phyloP scores from a whole-genome alignment of 2,888 invertebrate species.

The Acrocera orbiculus region DNA sequence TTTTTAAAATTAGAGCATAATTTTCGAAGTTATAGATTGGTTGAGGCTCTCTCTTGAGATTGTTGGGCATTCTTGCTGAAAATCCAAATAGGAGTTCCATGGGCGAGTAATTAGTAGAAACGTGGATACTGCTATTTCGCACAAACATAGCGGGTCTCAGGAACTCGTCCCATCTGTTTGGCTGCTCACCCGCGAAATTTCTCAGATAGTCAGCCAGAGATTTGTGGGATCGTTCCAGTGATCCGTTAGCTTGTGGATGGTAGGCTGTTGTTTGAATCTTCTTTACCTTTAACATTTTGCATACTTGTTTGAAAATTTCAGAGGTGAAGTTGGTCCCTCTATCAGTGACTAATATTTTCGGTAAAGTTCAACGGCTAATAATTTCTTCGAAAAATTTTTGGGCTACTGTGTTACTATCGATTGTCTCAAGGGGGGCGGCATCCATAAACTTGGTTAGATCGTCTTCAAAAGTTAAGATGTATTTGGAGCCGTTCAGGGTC shows the following conservation, averaged over 20 bases:
- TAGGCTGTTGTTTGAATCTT: too few species aligned
- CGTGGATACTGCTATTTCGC: too few species aligned
- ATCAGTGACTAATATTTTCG: constrained; percentile 5
- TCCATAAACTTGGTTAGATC: constrained; percentile 3
- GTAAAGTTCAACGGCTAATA: background rate
- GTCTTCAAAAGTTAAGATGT: constrained; percentile 1
- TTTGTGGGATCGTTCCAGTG: too few species aligned
- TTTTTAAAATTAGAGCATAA: background rate
- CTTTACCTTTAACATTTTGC: too few species aligned
- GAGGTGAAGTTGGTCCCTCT: constrained; percentile 3
- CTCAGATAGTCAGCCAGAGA: too few species aligned
- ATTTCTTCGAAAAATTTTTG: constrained; percentile 2
- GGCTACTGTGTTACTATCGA: background rate
- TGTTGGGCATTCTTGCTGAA: background rate
- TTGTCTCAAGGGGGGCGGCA: background rate
- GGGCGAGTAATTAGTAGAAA: constrained; percentile 4
- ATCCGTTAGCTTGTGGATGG: too few species aligned
- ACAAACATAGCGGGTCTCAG: too few species aligned
- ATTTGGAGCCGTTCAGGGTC: background rate
- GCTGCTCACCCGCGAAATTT: too few species aligned
- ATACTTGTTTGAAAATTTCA: background rate
- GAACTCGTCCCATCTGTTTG: too few species aligned
- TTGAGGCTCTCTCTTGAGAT: background rate
- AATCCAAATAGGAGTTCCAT: background rate
- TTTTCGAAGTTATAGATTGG: background rate